Conservation (phyloP, 2,888 invertebrate genomes). For the Antitype chi region DNA sequence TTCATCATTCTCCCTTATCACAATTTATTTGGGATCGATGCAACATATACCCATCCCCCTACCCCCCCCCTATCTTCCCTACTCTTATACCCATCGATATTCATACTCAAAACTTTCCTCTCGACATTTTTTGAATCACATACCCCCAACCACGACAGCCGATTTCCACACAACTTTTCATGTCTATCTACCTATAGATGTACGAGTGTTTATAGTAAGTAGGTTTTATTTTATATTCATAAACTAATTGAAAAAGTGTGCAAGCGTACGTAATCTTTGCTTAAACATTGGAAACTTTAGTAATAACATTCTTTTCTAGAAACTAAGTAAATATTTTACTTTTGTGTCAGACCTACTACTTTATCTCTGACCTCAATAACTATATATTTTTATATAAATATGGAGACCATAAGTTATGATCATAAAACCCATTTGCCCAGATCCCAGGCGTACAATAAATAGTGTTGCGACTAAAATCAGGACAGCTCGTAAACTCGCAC, state of each 20-base stretch:
- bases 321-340: neutral
- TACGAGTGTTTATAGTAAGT: neutral
- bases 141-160: too few relatives aligned
- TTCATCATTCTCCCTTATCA: too few relatives aligned
- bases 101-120: too few relatives aligned
- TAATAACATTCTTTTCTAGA: neutral
- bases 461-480: constrained; percentile 37
- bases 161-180: too few relatives aligned
- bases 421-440: constrained; percentile 19
- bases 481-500: constrained; percentile 11
- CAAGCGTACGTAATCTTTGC: neutral
- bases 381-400: constrained; percentile 24
- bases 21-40: too few relatives aligned
- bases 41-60: too few relatives aligned
- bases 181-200: neutral
- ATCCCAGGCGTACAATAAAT: constrained; percentile 34
- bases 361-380: constrained; percentile 9
- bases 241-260: neutral
- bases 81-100: too few relatives aligned
- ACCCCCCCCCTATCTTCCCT: too few relatives aligned
- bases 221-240: neutral
- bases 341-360: neutral
- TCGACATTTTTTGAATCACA: too few relatives aligned
- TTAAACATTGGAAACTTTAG: neutral
- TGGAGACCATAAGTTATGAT: constrained; percentile 2